Base-by-base conservation (phyloP, 2,113 vertebrate genomes). In the Gambusia holbrooki region DNA sequence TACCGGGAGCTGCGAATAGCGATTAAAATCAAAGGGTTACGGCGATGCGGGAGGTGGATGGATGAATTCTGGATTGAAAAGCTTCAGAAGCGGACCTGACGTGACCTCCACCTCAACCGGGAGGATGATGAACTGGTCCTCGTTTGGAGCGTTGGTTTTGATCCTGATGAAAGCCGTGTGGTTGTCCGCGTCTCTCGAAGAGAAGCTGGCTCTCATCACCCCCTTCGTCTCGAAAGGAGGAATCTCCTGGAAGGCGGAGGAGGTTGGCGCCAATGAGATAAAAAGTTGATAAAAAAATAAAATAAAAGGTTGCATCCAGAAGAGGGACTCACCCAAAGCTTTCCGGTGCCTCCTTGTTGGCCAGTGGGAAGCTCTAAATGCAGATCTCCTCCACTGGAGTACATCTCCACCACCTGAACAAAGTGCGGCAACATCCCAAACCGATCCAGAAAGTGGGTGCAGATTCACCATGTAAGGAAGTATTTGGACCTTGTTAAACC, bases 141-240 rank as follows among this genome's bases (percentile, higher is more conserved):
- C 96, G 54, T 96, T 96, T 58, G 97, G 97, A 48, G 97, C 95
- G 33, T 98, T 99, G 19, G 98, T 99, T 95, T 98, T 99, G 91
- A 99, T 99, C 88, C 97, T 93, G 85, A 99, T 99, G 88, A 99
- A 99, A 78, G 98, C 97, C 22, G 98, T 99, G 89, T 99, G 98
- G 94, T 99, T 99, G 94, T 99, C 97, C 37, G 95, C 97, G 83
- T 99, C 97, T 93, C 97, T 94, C 5, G 98, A 99, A 0, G 97
- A 98, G 93, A 99, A 99, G 82, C 98, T 99, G 88, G 98, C 98
- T 94, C 98, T 96, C 97, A 99, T 99, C 80, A 99, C 98, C 83
- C 97, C 98, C 90, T 99, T 99, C 25, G 98, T 99, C 95, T 99
- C 98, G 80, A 99, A 99, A 0, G 98, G 98, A 81, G 97, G 97